Evolutionary conservation across 2,797 vertebrate species (phyloP), one percentile per base, ranked within the genome.

Genomic region (Stomatorhinus walkeri): DNA sequence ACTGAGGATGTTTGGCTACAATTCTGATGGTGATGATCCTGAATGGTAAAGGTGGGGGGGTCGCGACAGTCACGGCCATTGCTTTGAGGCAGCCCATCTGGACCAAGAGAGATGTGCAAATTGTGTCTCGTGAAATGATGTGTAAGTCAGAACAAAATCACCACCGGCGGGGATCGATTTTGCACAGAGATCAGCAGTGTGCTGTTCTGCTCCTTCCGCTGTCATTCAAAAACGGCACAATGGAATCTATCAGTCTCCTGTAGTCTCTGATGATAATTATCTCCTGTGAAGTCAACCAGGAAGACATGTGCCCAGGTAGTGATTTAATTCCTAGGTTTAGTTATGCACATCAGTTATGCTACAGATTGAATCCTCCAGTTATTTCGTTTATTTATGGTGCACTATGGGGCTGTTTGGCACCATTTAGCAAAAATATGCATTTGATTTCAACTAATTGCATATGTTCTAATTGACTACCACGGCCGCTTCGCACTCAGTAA

Each of bases 261-360:
- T 16, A 24, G 84, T 52, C 84, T 49, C 51, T 28, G 84, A 85
- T 28, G 84, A 85, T 85, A 85, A 85, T 85, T 51, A 85, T 85
- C 48, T 85, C 46, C 48, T 36, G 22, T 85, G 5, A 85, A 51
- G 46, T 85, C 49, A 28, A 51, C 46, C 51, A 52, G 84, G 51
- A 85, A 49, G 84, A 85, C 28, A 16, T 28, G 51, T 28, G 12
- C 22, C 10, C 84, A 85, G 84, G 84, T 85, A 85, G 52, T 49
- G 48, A 85, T 52, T 85, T 51, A 51, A 85, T 85, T 85, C 84
- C n/a, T 16, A 51, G 22, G 1, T 22, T 85, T 54, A 54, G 48
- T 54, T 51, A 54, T 51, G 84, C 84, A 54, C 12, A 85, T 85
- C 48, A 52, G 24, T 85, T 85, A 85, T 16, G 32, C 84, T 48